A percentile compares a stretch with the other conserved stretches of the same genome.
These are phyloP conservation scores for Chloebia gouldiae DNA, from an alignment of 2,113 vertebrate genomes.

Conservation along the genomic window DNA sequence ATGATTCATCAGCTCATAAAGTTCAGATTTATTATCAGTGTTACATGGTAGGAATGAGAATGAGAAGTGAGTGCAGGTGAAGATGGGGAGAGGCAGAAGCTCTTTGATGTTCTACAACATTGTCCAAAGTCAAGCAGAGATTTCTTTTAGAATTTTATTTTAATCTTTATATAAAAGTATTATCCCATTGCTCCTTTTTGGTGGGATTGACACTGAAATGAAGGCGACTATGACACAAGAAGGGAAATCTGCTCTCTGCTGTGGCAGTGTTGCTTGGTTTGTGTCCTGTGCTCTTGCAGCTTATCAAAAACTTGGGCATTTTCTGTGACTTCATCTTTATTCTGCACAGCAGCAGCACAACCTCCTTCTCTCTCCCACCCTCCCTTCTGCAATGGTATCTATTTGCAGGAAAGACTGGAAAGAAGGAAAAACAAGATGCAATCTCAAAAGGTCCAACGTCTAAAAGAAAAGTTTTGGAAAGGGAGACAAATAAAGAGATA, in stretches of 20 bases:
- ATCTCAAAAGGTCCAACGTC: background rate
- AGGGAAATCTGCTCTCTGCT: background rate
- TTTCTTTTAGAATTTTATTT: background rate
- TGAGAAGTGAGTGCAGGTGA: background rate
- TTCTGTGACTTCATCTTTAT: background rate
- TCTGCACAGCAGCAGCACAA: background rate
- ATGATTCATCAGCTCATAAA: background rate
- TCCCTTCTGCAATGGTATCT: background rate
- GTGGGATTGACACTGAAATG: background rate
- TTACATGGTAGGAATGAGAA: background rate
- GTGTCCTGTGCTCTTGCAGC: background rate
- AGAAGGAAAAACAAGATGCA: background rate
- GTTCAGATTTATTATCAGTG: background rate
- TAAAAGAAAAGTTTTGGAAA: background rate
- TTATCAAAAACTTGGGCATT: background rate
- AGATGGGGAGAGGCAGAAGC: background rate
- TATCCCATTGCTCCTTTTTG: background rate
- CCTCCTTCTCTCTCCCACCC: background rate
- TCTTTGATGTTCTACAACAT: background rate
- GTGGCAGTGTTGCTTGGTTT: background rate
- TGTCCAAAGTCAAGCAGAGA: background rate
- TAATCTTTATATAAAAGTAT: background rate
- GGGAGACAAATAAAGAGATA: constrained; percentile 18
- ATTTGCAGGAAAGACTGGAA: background rate
- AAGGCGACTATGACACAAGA: background rate